Conservation (phyloP, 2,113 vertebrate species). For the Canis aureus region DNA sequence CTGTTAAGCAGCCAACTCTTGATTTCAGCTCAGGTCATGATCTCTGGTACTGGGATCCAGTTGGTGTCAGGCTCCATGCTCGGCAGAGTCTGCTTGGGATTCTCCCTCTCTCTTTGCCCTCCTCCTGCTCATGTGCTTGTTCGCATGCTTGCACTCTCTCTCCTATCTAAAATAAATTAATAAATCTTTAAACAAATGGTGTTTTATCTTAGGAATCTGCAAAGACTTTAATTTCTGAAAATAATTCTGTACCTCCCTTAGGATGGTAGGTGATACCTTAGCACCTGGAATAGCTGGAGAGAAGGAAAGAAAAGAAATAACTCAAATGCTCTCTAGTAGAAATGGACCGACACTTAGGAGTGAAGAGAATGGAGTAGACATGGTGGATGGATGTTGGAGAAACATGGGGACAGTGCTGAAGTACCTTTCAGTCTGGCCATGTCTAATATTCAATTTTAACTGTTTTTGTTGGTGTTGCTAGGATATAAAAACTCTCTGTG, state of each 20-base stretch:
- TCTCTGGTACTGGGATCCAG: neutral
- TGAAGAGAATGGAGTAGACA: no score
- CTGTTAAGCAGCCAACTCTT: neutral
- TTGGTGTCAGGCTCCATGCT: neutral
- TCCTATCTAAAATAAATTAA: neutral
- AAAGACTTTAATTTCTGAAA: slow-evolving; percentile 4
- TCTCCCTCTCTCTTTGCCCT: neutral
- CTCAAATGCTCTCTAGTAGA: neutral
- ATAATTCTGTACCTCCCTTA: neutral
- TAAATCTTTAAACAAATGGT: neutral
- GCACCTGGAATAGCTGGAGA: neutral
- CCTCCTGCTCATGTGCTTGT: neutral
- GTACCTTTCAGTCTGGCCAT: neutral
- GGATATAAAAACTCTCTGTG: neutral
- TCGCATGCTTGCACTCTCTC: neutral
- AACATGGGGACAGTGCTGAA: neutral
- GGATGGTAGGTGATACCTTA: neutral
- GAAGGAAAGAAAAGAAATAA: neutral
- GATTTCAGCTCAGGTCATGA: neutral
- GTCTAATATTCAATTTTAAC: neutral
- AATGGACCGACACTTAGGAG: neutral
- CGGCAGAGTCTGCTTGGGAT: neutral
- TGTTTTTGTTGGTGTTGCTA: neutral
- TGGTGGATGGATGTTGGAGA: neutral
- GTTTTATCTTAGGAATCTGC: neutral